phyloP scores from a whole-genome alignment of 2,888 invertebrate species.

The Mesodorylaimus sp. region DNA sequence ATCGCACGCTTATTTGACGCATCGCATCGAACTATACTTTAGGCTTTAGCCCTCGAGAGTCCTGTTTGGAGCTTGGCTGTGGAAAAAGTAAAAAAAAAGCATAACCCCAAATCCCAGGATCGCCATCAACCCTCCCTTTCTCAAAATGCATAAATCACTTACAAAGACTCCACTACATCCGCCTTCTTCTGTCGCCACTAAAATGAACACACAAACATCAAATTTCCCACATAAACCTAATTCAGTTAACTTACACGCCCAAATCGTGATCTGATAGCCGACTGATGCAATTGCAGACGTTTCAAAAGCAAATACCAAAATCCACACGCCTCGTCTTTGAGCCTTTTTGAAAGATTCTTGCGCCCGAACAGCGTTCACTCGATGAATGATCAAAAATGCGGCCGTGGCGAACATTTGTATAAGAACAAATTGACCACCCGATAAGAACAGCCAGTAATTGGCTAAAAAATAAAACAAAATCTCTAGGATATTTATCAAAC shows the following conservation, averaged over 20 bases:
- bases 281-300: background rate
- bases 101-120: background rate
- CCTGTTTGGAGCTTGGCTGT: no score
- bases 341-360: background rate
- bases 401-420: conserved; percentile 3
- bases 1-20: no score
- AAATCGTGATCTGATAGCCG: no score
- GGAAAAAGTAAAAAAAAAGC: no score
- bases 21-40: no score
- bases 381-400: background rate
- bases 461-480: conserved; percentile 3
- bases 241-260: no score
- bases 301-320: background rate
- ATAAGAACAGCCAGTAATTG: conserved; percentile 7
- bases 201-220: conserved; percentile 2
- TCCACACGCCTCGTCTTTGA: background rate
- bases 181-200: background rate
- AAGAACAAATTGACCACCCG: conserved; percentile 6
- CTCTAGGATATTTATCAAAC: no score
- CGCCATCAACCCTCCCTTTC: no score
- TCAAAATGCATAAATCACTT: background rate
- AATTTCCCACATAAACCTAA: background rate
- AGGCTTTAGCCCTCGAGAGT: no score
- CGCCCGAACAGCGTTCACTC: conserved; percentile 1
- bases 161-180: conserved; percentile 10